Evolutionary conservation across 2,113 vertebrate species (phyloP), one percentile per base, ranked within the genome.

Genomic region (Barbus barbus): DNA sequence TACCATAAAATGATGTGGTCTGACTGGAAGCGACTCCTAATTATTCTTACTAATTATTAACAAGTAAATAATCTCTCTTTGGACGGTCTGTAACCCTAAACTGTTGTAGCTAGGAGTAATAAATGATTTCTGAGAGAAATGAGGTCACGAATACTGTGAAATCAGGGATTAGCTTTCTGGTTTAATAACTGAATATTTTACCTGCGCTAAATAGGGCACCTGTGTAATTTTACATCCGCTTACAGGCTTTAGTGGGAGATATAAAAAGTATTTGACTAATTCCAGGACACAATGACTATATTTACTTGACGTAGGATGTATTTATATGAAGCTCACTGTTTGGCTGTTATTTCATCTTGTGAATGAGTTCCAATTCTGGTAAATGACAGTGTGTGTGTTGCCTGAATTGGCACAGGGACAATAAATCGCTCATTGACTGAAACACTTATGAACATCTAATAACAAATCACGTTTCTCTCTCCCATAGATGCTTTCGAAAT

Each of bases 401-500:
- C 72, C 61, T 31, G 13, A 63, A 63, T 63, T 63, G 60, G 26
- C 26, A 65, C 6, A 8, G 61, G 1, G 14, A 65, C 61, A 65
- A 31, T 22, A 38, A 74, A 18, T 53, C 9, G 5, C 80, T 85
- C 81, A 84, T 81, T 51, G 82, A 83, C 75, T 75, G 75, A 78
- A 81, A 38, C 16, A 26, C 36, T 26, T 12, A 48, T 12, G 28
- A 31, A 36, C 51, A 9, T 58, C 31, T 3, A 36, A 14, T 38
- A 74, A 28, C 3, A 76, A 76, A 22, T 33, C 16, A 0, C 1
- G 31, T 73, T 12, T 75, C 38, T 83, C 80, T 78, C 11, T 41
- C 38, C n/a, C 77, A 51, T 95, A 99, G 98, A 96, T 98, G 93
- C 95, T 99, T 82, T 99, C 97, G 65, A 97, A 98, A 93, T 97